Evolutionary conservation across 2,113 vertebrate genomes (phyloP), one percentile per base, ranked within the genome.

Genomic region (Hylia prasina): DNA sequence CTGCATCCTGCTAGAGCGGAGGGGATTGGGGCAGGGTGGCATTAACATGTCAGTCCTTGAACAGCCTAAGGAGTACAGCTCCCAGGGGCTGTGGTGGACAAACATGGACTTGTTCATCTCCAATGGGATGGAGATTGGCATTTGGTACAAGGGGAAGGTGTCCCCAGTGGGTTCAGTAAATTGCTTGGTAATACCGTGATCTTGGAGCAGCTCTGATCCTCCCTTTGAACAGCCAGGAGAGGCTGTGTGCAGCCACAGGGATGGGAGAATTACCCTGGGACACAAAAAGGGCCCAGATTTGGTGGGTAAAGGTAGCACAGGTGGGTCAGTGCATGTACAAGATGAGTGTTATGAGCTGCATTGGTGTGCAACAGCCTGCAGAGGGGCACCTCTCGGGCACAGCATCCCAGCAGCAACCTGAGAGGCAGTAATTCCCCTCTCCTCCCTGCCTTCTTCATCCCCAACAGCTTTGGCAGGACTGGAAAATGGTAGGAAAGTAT

Each of bases 351-450:
- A 20, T 9, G 44, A 77, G 31, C 79, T 69, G 33, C 16, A 12
- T 2, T 54, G 30, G 17, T 60, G 48, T 82, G 44, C 64, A n/a
- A 2, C 7, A 37, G 22, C 45, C 39, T 23, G 4, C 33, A 12
- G 6, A 57, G 44, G 28, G 39, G 17, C 42, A 33, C 15, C n/a
- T 56, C 42, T 48, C 0, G 0, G 45, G 68, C 4, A 1, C 73
- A 66, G 58, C 14, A 23, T 18, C 44, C 19, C 58, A 65, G 47
- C 56, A 90, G 70, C 65, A 57, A 6, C 22, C 31, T 10, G 3
- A 45, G 22, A 53, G n/a, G 45, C 50, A 58, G 20, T 1, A 82
- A 54, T 40, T 65, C n/a, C 54, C 30, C 22, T 61, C 61, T 54
- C 23, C 64, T 48, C 37, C 31, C 54, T 73, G 54, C 15, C 10